Evolutionary conservation across 2,888 invertebrate species (phyloP).

Genomic region (Melitaea athalia): DNA sequence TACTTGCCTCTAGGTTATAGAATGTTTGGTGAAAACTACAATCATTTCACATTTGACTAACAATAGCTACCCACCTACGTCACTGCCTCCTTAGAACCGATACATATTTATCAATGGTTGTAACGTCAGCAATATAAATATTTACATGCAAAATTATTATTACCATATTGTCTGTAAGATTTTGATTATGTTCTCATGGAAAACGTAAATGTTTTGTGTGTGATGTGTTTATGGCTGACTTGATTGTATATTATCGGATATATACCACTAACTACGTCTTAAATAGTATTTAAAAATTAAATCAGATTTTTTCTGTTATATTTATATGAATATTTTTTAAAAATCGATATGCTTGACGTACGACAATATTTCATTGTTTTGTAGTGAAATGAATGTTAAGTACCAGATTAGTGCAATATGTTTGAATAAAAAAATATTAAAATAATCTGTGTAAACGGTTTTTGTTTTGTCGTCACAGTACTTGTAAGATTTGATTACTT

Average conservation of each 20-base stretch:
- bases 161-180: background rate
- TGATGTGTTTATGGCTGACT: slow-evolving; percentile 3
- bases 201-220: slow-evolving; percentile 6
- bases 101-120: slow-evolving; percentile 16
- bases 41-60: slow-evolving; percentile 47
- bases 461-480: slow-evolving; percentile 27
- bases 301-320: slow-evolving; percentile 19
- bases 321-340: slow-evolving; percentile 8
- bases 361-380: slow-evolving; percentile 34
- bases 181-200: background rate
- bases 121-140: slow-evolving; percentile 30
- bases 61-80: slow-evolving; percentile 49
- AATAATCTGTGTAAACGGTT: slow-evolving; percentile 32
- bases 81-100: slow-evolving; percentile 50
- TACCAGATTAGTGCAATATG: slow-evolving; percentile 25
- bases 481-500: slow-evolving; percentile 44
- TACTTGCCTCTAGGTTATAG: slow-evolving; percentile 14
- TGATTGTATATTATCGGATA: slow-evolving; percentile 9
- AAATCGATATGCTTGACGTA: slow-evolving; percentile 29
- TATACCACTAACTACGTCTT: slow-evolving; percentile 10
- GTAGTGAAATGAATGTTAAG: slow-evolving; percentile 12
- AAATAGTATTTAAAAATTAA: slow-evolving; percentile 18
- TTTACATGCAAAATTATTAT: slow-evolving; percentile 13
- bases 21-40: slow-evolving; percentile 53
- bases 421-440: slow-evolving; percentile 20